A percentile compares a stretch with the other conserved stretches of the same genome.
These are phyloP conservation scores for Scaptomyza parva DNA, from an alignment of 2,888 invertebrate genomes.

Conservation along the genomic window DNA sequence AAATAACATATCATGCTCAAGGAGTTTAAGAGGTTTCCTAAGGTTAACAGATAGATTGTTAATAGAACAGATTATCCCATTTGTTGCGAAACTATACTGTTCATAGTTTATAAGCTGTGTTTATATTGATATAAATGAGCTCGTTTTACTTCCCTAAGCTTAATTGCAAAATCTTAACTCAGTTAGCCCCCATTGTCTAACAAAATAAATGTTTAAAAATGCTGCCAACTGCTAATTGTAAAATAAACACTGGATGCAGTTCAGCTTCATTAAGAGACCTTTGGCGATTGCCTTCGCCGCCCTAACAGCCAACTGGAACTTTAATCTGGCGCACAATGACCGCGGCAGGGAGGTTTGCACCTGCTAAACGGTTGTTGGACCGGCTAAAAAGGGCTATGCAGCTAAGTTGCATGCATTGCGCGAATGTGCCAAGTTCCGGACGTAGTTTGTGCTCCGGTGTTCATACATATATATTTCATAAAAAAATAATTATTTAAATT, in stretches of 20 bases:
- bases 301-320: conserved; percentile 26
- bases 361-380: neutral
- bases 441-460: conserved; percentile 10
- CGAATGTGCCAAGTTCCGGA: conserved; percentile 38
- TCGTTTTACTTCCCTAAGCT: conserved; percentile 15
- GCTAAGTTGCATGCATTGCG: conserved; percentile 8
- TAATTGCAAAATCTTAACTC: neutral
- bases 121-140: conserved; percentile 34
- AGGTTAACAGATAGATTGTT: neutral
- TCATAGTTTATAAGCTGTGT: neutral
- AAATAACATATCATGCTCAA: neutral
- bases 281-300: conserved; percentile 31
- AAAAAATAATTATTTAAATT: conserved; percentile 79
- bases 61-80: neutral
- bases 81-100: neutral
- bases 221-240: conserved; percentile 57
- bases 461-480: conserved; percentile 53
- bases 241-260: conserved; percentile 41
- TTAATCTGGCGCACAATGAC: conserved; percentile 39
- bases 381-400: neutral
- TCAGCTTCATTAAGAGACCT: conserved; percentile 41
- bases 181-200: conserved; percentile 9
- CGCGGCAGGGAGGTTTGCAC: conserved; percentile 4
- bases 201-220: conserved; percentile 25
- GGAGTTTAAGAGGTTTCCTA: neutral